A percentile compares a stretch with the other conserved stretches of the same genome.
Evolutionary conservation across 2,888 invertebrate genomes (phyloP).

Genomic region (Hypselothyrea guttata): DNA sequence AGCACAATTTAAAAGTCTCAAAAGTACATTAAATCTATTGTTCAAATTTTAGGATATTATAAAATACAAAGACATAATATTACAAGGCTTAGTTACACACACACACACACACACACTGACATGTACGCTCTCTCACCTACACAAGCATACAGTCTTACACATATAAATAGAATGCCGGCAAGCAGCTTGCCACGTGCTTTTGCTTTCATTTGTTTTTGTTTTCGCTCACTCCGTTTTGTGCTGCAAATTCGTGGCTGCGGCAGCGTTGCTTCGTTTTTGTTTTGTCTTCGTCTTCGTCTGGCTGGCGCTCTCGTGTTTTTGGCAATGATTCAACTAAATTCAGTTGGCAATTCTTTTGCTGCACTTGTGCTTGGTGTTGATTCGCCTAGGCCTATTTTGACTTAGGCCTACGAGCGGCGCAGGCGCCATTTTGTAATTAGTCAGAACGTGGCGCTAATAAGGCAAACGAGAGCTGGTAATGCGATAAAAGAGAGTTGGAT

Average conservation of each 20-base stretch:
- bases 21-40: too few relatives aligned
- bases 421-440: constrained; percentile 55
- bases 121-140: background rate
- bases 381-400: constrained; percentile 69
- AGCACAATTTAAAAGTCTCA: too few relatives aligned
- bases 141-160: background rate
- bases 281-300: constrained; percentile 4
- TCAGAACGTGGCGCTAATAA: too few relatives aligned
- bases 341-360: constrained; percentile 49
- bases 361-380: constrained; percentile 69
- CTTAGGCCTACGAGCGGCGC: constrained; percentile 55
- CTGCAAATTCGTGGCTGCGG: constrained; percentile 30
- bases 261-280: constrained; percentile 16
- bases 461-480: constrained; percentile 5
- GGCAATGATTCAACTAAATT: constrained; percentile 56
- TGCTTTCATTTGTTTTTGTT: constrained; percentile 51
- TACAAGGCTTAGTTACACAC: background rate
- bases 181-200: constrained; percentile 52
- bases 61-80: too few relatives aligned
- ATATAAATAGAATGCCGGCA: constrained; percentile 34
- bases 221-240: constrained; percentile 51
- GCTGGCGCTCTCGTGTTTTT: constrained; percentile 56
- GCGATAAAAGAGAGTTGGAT: background rate
- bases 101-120: constrained; percentile 6
- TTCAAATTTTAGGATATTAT: too few relatives aligned